Evolutionary conservation across 1,140 invertebrate species (phyloP).

Genomic region (Formica selysi): DNA sequence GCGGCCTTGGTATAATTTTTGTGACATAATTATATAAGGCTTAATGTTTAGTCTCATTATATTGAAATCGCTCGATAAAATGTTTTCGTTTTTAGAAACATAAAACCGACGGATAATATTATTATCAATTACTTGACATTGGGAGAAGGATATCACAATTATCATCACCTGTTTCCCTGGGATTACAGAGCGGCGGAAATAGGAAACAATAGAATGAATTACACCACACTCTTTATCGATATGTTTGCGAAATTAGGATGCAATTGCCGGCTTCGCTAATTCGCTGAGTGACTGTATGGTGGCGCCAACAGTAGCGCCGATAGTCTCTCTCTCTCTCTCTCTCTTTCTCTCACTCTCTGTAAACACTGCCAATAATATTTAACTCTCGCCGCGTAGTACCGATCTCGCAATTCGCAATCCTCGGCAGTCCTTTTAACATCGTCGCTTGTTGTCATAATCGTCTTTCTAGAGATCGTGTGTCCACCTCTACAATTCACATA

Average conservation of each 20-base stretch:
- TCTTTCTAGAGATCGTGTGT: neutral
- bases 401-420: constrained; percentile 66
- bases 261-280: neutral
- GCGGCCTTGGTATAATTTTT: neutral
- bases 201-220: constrained; percentile 86
- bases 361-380: constrained; percentile 74
- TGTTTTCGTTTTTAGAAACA: neutral
- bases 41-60: neutral
- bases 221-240: constrained; percentile 87
- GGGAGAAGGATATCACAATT: constrained; percentile 92
- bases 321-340: neutral
- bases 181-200: constrained; percentile 91
- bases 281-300: neutral
- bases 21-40: neutral
- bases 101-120: neutral
- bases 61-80: neutral
- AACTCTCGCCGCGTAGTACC: constrained; percentile 74
- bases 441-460: neutral
- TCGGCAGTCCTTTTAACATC: constrained; percentile 57
- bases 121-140: constrained; percentile 35
- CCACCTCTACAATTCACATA: neutral
- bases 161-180: constrained; percentile 93
- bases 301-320: constrained; percentile 40
- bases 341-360: neutral
- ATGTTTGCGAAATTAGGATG: constrained; percentile 86